phyloP scores from a whole-genome alignment of 1,140 invertebrate species.

The Temnothorax longispinosus region DNA sequence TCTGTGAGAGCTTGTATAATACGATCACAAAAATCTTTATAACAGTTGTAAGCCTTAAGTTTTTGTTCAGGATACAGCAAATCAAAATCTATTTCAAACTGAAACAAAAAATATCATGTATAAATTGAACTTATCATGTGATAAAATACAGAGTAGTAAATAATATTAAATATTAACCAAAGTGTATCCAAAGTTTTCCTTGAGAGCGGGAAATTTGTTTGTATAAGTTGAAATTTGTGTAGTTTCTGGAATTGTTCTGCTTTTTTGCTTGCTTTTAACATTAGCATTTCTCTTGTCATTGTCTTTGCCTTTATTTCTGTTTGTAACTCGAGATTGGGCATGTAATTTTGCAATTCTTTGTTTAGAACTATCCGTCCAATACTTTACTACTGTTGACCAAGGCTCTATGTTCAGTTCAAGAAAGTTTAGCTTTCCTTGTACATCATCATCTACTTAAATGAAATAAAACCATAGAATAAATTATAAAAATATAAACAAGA shows the following conservation, averaged over 20 bases:
- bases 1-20: conserved; percentile 9
- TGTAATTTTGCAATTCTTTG: conserved; percentile 10
- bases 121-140: not conserved
- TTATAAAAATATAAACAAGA: not conserved
- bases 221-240: conserved; percentile 6
- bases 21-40: not conserved
- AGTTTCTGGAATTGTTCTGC: not conserved
- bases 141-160: not conserved
- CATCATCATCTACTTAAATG: not conserved
- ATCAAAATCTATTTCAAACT: conserved; percentile 27
- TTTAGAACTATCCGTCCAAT: conserved; percentile 17
- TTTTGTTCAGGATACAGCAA: not conserved
- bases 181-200: conserved; percentile 6
- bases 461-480: not conserved
- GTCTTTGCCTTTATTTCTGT: not conserved
- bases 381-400: conserved; percentile 1
- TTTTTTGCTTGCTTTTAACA: not conserved
- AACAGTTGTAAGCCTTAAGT: not conserved
- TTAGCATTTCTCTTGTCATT: not conserved
- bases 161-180: conserved; percentile 25
- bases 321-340: not conserved
- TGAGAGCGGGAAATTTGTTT: not conserved
- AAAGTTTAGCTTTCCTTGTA: conserved; percentile 2
- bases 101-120: not conserved
- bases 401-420: not conserved